Base-by-base conservation (phyloP, 2,797 vertebrate genomes). In the Hyperoplus immaculatus region DNA sequence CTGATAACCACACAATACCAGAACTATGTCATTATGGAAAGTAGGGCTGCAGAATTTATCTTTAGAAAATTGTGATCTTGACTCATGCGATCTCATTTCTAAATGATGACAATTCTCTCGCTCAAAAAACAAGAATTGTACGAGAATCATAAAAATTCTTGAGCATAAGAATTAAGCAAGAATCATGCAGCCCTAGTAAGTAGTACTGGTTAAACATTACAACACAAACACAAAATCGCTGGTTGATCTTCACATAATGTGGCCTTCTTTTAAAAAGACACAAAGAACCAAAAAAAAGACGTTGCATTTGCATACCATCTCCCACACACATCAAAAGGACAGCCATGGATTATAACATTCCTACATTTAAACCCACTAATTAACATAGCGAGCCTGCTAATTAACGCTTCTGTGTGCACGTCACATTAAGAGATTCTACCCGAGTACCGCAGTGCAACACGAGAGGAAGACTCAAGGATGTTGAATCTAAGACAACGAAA, bases 281-380 rank as follows among this genome's bases (percentile, higher is more conserved):
- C 2, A 18, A 69, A 49, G 77, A 51, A 41, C n/a, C 18, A 38
- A 62, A 70, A 51, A 79, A 82, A 82, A 84, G 69, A 58, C 66
- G 47, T 51, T 4, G 45, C 11, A 50, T 86, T 86, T 81, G 64
- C 70, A 83, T 77, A 81, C 56, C 75, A 69, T 66, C 78, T 85
- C 87, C 81, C 75, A 75, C 70, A 29, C 78, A 83, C 61, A 77
- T 88, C 82, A 82, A 78, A 76, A 55, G 69, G 78, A 87, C 72
- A 69, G 69, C 79, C 1, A 42, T 47, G n/a, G 49, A 75, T 29
- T 29, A 29, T 59, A 63, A n/a, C 72, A 41, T 54, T 43, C 51
- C 78, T 82, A 81, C 77, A 68, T 86, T 87, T 85, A 82, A 88
- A 78, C 61, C 71, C 81, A 49, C 78, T 89, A 88, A 92, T 91